Percentiles rank a stretch among this genome's conserved stretches.
Evolutionary conservation across 2,888 invertebrate species (phyloP).

Genomic region (Sesia bembeciformis): DNA sequence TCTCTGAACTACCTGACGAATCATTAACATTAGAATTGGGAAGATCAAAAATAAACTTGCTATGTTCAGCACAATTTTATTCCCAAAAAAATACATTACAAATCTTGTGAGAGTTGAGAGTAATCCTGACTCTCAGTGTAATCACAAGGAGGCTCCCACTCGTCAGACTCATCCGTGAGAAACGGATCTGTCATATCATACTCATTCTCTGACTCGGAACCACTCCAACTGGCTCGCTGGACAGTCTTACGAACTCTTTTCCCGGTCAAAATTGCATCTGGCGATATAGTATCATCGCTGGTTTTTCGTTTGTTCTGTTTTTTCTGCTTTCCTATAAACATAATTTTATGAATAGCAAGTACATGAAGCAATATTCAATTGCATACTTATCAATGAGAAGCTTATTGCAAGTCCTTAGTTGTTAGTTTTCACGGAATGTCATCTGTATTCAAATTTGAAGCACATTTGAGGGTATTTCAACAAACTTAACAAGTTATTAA

Average conservation of each 20-base stretch:
- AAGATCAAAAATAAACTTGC: too few relatives aligned
- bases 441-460: too few relatives aligned
- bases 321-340: background rate
- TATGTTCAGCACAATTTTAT: background rate
- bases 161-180: conserved; percentile 61
- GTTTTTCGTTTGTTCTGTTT: background rate
- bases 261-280: conserved; percentile 16
- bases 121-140: conserved; percentile 27
- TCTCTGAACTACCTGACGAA: too few relatives aligned
- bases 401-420: too few relatives aligned
- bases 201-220: conserved; percentile 40
- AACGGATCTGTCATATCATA: conserved; percentile 50
- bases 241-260: conserved; percentile 37
- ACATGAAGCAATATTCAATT: too few relatives aligned
- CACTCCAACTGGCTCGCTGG: conserved; percentile 20
- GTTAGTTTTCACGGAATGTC: too few relatives aligned
- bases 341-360: background rate
- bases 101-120: conserved; percentile 5
- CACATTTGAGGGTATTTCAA: too few relatives aligned
- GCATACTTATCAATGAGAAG: too few relatives aligned
- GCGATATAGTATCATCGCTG: background rate
- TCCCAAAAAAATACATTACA: background rate
- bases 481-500: background rate
- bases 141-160: conserved; percentile 53
- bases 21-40: too few relatives aligned